phyloP scores from a whole-genome alignment of 2,113 vertebrate genomes.

The Sciurus niger region DNA sequence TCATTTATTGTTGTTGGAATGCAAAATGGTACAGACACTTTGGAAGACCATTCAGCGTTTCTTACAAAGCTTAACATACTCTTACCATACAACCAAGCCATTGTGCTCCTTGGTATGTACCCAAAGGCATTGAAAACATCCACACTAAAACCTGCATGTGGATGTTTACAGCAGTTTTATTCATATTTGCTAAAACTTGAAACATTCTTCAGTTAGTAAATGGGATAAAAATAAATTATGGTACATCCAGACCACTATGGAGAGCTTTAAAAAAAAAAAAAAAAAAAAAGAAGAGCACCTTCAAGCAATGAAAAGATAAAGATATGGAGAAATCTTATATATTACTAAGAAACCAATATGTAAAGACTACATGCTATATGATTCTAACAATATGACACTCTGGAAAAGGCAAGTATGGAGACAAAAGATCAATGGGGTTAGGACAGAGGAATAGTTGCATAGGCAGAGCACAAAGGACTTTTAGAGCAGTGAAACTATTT shows the following conservation, averaged over 20 bases:
- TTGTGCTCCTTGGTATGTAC: neutral
- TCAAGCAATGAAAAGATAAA: neutral
- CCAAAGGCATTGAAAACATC: neutral
- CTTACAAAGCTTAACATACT: no score
- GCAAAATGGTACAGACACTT: neutral
- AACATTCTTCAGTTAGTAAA: neutral
- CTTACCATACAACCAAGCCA: neutral
- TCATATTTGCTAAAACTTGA: no score
- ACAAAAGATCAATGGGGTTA: neutral
- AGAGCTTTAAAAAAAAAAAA: neutral
- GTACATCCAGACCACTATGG: neutral
- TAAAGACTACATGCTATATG: no score
- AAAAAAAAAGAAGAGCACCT: no score
- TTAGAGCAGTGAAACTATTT: no score
- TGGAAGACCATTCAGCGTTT: no score
- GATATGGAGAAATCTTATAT: no score
- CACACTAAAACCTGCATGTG: no score
- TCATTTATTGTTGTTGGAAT: neutral
- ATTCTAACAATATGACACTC: no score
- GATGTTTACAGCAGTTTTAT: no score
- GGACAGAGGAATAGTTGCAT: neutral
- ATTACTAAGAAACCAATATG: no score
- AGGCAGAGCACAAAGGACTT: neutral
- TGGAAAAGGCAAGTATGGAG: neutral
- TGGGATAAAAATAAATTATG: neutral